A percentile compares a stretch with the other conserved stretches of the same genome.
Evolutionary conservation across 2,797 vertebrate genomes (phyloP).

Genomic region (Silurus aristotelis): DNA sequence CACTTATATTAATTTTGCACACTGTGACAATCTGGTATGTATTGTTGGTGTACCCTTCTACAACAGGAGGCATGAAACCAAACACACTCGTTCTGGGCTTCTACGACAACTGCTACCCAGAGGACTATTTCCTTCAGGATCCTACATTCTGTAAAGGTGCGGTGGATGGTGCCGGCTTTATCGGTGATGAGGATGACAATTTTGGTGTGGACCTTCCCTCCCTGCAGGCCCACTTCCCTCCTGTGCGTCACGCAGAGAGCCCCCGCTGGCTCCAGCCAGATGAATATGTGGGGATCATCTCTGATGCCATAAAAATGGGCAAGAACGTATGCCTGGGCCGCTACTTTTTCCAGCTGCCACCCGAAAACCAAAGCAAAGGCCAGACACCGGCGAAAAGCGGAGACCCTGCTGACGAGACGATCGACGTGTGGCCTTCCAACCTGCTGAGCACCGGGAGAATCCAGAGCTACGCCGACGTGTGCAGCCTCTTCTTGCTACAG

Average conservation of each 20-base stretch:
- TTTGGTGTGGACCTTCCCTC: constrained; percentile 83
- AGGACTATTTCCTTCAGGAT: constrained; percentile 88
- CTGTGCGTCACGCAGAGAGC: constrained; percentile 78
- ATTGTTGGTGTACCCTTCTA: neutral
- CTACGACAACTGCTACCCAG: constrained; percentile 83
- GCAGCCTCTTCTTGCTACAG: constrained; percentile 89
- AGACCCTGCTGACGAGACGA: constrained; percentile 65
- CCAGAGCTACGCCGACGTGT: constrained; percentile 79
- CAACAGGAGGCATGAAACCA: constrained; percentile 90
- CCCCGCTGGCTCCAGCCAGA: constrained; percentile 76
- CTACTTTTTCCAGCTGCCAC: constrained; percentile 80
- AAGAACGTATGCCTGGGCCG: constrained; percentile 89
- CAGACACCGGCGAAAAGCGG: constrained; percentile 44
- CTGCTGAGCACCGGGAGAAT: constrained; percentile 78
- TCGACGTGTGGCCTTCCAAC: constrained; percentile 91
- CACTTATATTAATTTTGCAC: neutral
- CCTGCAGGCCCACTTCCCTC: constrained; percentile 85
- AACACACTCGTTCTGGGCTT: constrained; percentile 89
- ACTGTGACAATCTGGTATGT: neutral
- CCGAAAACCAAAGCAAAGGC: constrained; percentile 65
- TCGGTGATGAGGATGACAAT: constrained; percentile 70
- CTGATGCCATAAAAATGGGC: constrained; percentile 89
- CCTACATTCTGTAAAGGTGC: constrained; percentile 74
- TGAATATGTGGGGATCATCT: constrained; percentile 87
- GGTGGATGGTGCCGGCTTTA: constrained; percentile 37